These are phyloP conservation scores for Achlya flavicornis DNA, from an alignment of 2,888 invertebrate species.

Conservation along the genomic window DNA sequence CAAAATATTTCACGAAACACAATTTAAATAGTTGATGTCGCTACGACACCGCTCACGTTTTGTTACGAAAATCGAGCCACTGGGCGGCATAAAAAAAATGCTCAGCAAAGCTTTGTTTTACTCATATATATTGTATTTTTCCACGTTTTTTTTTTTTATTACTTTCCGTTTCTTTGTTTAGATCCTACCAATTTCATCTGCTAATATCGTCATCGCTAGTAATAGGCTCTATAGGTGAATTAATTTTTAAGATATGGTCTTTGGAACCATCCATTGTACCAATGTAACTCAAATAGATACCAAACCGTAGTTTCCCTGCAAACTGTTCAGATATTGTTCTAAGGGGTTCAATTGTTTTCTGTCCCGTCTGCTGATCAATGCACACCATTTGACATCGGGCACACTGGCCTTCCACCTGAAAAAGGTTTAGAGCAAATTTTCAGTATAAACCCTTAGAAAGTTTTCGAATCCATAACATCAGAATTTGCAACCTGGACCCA, in stretches of 20 bases:
- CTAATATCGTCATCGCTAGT: constrained; percentile 60
- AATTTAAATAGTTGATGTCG: too few relatives aligned
- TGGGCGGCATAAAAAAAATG: too few relatives aligned
- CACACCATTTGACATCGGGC: constrained; percentile 98
- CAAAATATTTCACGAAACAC: too few relatives aligned
- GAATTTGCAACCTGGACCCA: too few relatives aligned
- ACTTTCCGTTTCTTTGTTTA: too few relatives aligned
- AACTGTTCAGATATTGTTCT: constrained; percentile 89
- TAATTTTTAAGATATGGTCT: constrained; percentile 48
- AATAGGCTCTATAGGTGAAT: constrained; percentile 52
- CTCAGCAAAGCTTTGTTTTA: too few relatives aligned
- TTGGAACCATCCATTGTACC: constrained; percentile 60
- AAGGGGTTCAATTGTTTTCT: constrained; percentile 90
- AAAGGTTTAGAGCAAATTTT: neutral
- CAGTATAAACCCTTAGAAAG: too few relatives aligned
- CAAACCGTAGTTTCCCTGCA: constrained; percentile 90
- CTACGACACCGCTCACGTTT: too few relatives aligned
- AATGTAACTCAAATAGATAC: constrained; percentile 87
- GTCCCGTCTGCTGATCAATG: constrained; percentile 93
- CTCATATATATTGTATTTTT: too few relatives aligned
- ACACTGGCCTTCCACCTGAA: constrained; percentile 90
- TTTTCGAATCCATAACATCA: too few relatives aligned
- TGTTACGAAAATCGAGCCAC: too few relatives aligned
- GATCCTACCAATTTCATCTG: constrained; percentile 48
- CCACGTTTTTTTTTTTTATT: too few relatives aligned